Conservation (phyloP, 2,113 vertebrate species). For the Callorhinus ursinus region DNA sequence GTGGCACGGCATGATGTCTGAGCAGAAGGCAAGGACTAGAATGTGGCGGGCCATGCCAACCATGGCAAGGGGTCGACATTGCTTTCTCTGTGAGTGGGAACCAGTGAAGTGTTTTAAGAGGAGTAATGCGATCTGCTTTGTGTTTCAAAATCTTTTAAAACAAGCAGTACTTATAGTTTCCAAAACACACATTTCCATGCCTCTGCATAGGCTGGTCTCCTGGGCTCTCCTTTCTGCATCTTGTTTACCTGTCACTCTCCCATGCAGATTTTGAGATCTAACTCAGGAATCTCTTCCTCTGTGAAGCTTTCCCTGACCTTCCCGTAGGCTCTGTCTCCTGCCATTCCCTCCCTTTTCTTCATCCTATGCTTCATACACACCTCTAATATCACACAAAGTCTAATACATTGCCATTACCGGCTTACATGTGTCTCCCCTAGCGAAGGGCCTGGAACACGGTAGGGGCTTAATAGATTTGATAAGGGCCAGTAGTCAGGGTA, state of each 20-base stretch:
- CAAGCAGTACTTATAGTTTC: not conserved
- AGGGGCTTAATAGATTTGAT: conserved; percentile 39
- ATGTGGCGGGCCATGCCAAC: not conserved
- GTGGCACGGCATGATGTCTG: not conserved
- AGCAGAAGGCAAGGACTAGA: not conserved
- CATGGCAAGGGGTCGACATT: not conserved
- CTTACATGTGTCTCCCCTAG: not conserved
- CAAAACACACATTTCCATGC: not conserved
- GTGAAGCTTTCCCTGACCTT: not conserved
- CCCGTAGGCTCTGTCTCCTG: rapidly evolving
- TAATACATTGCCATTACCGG: not conserved
- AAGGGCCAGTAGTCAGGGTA: conserved; percentile 31
- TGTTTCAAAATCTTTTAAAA: conserved; percentile 8
- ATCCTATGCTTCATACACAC: not conserved
- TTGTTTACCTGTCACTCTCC: not conserved
- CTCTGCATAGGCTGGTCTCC: not conserved
- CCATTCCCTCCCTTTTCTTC: not conserved
- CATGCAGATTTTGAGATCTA: not conserved
- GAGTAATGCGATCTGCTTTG: not conserved
- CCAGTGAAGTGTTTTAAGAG: not conserved
- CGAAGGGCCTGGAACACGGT: not conserved
- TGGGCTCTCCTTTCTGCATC: not conserved
- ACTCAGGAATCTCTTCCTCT: not conserved
- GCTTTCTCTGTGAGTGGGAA: not conserved
- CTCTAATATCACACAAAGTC: not conserved